A percentile compares a stretch with the other conserved stretches of the same genome.
Conservation (phyloP, 64 coral and sea anemone species). For the Actinia tenebrosa region DNA sequence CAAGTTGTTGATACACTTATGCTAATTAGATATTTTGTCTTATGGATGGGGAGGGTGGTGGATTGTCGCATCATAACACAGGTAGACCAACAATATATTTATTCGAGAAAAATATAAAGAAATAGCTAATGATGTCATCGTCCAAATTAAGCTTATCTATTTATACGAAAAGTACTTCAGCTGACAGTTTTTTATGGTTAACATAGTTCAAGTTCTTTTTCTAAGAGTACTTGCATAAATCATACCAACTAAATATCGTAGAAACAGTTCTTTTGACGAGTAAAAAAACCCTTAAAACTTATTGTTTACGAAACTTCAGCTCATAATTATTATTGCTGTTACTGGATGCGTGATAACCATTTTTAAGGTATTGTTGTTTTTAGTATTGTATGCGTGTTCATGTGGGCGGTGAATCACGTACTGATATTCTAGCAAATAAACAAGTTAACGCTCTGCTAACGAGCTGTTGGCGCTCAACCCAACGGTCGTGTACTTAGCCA, state of each 20-base stretch:
- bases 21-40: background rate
- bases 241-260: background rate
- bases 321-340: background rate
- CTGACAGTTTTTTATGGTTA: background rate
- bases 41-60: background rate
- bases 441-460: background rate
- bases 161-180: background rate
- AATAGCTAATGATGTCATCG: too few species aligned
- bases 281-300: background rate
- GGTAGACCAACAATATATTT: background rate
- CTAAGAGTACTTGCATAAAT: background rate
- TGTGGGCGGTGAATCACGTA: background rate
- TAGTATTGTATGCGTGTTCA: background rate
- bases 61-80: background rate
- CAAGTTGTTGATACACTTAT: conserved; percentile 16
- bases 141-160: background rate
- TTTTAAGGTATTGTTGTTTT: background rate
- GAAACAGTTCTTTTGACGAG: background rate
- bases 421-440: background rate
- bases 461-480: too few species aligned
- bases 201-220: background rate
- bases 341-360: background rate
- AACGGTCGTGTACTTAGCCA: too few species aligned
- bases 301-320: background rate
- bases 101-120: too few species aligned